Percentiles rank a stretch among this genome's conserved stretches.
Evolutionary conservation across 2,797 vertebrate species (phyloP).

Genomic region (Sebastes variabilis): DNA sequence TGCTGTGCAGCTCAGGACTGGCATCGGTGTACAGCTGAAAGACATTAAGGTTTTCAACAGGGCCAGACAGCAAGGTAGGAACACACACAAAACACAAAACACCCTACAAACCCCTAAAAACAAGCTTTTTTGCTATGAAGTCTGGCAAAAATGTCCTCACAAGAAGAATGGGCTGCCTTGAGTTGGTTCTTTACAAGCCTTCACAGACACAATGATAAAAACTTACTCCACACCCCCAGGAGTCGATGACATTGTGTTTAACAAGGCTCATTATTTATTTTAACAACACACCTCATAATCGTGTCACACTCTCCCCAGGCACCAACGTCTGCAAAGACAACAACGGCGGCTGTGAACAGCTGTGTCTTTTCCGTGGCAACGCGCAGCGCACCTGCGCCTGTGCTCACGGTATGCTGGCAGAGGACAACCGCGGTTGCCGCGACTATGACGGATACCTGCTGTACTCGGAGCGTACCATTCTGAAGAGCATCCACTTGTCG

Average conservation of each 20-base stretch:
- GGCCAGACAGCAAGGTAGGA: slow-evolving; percentile 91
- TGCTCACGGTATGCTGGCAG: slow-evolving; percentile 94
- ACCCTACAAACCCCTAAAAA: background rate
- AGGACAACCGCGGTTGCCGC: slow-evolving; percentile 88
- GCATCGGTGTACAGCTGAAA: slow-evolving; percentile 96
- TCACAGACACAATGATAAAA: background rate
- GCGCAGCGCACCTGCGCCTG: slow-evolving; percentile 90
- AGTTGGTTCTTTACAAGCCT: background rate
- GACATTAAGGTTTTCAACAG: slow-evolving; percentile 99
- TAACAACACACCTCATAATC: slow-evolving; percentile 4
- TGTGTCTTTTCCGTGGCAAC: slow-evolving; percentile 90
- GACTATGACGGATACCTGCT: slow-evolving; percentile 97
- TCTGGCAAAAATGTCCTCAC: background rate
- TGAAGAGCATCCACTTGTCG: slow-evolving; percentile 98
- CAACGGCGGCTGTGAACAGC: slow-evolving; percentile 94
- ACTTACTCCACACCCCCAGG: background rate
- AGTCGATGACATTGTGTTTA: slow-evolving; percentile 1
- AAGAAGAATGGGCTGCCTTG: background rate
- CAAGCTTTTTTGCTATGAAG: background rate
- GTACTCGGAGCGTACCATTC: slow-evolving; percentile 96
- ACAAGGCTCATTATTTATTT: slow-evolving; percentile 7
- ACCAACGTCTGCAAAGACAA: slow-evolving; percentile 92
- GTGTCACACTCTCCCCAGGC: slow-evolving; percentile 75
- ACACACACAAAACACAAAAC: background rate
- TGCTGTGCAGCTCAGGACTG: slow-evolving; percentile 91